Percentiles rank a stretch among this genome's conserved stretches.
These are phyloP conservation scores for Apodemus speciosus DNA, from an alignment of 2,113 vertebrate species.

Conservation along the genomic window DNA sequence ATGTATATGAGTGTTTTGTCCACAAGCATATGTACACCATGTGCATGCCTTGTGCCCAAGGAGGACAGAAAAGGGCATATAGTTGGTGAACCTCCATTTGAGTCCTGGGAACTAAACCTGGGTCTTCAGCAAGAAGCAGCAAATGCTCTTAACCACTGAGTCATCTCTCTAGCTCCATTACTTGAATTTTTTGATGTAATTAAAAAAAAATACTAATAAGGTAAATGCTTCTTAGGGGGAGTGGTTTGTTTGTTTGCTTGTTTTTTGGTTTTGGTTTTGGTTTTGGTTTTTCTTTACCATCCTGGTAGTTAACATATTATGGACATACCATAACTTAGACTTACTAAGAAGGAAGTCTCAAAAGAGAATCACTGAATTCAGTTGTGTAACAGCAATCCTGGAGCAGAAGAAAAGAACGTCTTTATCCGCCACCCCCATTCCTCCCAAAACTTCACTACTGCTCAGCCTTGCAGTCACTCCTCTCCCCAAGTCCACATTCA, in stretches of 20 bases:
- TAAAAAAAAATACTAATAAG: neutral
- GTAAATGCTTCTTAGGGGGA: neutral
- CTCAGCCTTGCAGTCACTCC: neutral
- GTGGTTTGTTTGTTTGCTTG: neutral
- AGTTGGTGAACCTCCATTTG: neutral
- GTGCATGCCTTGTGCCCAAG: neutral
- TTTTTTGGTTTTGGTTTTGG: neutral
- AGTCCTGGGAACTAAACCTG: neutral
- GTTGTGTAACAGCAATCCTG: neutral
- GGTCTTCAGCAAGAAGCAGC: neutral
- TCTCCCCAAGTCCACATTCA: neutral
- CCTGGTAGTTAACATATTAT: neutral
- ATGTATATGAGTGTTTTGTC: neutral
- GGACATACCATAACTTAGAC: neutral
- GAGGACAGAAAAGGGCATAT: neutral
- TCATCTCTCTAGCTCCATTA: neutral
- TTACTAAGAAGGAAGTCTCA: neutral
- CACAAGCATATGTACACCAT: neutral
- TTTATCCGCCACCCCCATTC: neutral
- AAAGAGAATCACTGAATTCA: neutral
- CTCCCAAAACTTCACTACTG: neutral
- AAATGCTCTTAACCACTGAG: neutral
- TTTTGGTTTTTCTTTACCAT: neutral
- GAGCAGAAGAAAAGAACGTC: slow-evolving; percentile 10
- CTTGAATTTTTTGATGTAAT: neutral